Conservation (phyloP, 1,140 invertebrate species). For the Drosophila lacertosa region DNA sequence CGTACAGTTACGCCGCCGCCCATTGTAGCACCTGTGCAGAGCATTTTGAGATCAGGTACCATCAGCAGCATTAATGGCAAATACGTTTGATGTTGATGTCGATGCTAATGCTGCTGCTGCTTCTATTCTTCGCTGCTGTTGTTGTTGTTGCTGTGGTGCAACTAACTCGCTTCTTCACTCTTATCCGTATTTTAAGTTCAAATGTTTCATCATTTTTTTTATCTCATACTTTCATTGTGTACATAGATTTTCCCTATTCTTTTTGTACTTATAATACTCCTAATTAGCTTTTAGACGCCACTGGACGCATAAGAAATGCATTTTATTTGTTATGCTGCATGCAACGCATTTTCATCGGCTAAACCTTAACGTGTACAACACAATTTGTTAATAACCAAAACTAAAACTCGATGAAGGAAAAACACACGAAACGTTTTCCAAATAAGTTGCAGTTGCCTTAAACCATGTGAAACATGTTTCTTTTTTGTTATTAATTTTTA, state of each 20-base stretch:
- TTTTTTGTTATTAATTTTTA: conserved; percentile 40
- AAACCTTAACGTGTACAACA: neutral
- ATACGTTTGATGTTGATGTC: neutral
- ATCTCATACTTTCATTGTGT: conserved; percentile 9
- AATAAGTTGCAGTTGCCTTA: conserved; percentile 35
- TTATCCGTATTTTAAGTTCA: conserved; percentile 17
- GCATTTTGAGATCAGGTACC: neutral
- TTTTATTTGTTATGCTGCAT: conserved; percentile 34
- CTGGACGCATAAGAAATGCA: conserved; percentile 29
- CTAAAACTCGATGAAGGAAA: conserved; percentile 19
- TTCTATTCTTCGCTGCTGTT: neutral
- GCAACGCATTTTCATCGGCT: conserved; percentile 26
- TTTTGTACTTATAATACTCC: conserved; percentile 6
- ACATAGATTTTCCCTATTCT: conserved; percentile 8
- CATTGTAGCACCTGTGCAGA: too few species aligned
- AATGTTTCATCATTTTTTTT: conserved; percentile 7
- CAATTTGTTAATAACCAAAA: conserved; percentile 13
- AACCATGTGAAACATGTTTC: conserved; percentile 62
- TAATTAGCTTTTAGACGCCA: conserved; percentile 34
- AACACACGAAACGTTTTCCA: conserved; percentile 24
- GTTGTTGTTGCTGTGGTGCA: conserved; percentile 6
- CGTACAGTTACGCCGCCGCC: neutral
- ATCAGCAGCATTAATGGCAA: conserved; percentile 1
- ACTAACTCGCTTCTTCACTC: conserved; percentile 4
- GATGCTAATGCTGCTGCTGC: neutral